These are phyloP conservation scores for Solea senegalensis DNA, from an alignment of 2,113 vertebrate species.

Conservation along the genomic window DNA sequence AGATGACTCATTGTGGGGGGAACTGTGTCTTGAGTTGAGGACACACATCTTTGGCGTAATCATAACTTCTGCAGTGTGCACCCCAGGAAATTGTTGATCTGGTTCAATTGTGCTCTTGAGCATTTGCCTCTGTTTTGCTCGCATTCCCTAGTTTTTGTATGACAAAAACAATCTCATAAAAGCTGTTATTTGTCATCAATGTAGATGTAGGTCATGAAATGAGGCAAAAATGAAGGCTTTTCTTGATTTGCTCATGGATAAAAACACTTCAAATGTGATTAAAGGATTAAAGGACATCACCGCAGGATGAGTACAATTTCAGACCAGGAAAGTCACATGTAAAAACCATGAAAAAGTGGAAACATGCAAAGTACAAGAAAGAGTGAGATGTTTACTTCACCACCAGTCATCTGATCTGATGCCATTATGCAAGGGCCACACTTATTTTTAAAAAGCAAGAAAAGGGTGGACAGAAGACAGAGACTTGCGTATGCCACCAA, in stretches of 20 bases:
- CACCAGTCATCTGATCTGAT: slow-evolving; percentile 67
- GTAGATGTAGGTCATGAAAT: background rate
- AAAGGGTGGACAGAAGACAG: slow-evolving; percentile 42
- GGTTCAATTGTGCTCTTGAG: no score
- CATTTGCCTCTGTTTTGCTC: no score
- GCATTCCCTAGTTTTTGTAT: no score
- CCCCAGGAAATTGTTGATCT: slow-evolving; percentile 9
- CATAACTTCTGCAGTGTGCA: slow-evolving; percentile 41
- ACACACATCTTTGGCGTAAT: slow-evolving; percentile 40
- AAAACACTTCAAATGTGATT: slow-evolving; percentile 2
- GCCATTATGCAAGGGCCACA: slow-evolving; percentile 56
- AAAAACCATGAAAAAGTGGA: slow-evolving; percentile 15
- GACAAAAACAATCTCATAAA: no score
- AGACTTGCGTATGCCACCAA: slow-evolving; percentile 60
- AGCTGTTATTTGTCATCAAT: no score
- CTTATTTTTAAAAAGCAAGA: slow-evolving; percentile 55
- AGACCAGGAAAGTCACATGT: slow-evolving; percentile 23
- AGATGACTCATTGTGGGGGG: slow-evolving; percentile 78
- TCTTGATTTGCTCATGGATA: background rate
- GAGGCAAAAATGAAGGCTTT: background rate
- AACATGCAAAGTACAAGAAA: slow-evolving; percentile 15
- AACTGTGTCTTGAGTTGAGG: slow-evolving; percentile 37
- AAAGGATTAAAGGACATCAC: slow-evolving; percentile 2
- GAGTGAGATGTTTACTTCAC: slow-evolving; percentile 55
- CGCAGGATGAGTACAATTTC: slow-evolving; percentile 11